phyloP scores from a whole-genome alignment of 2,888 invertebrate genomes.

The Gibbula magus region DNA sequence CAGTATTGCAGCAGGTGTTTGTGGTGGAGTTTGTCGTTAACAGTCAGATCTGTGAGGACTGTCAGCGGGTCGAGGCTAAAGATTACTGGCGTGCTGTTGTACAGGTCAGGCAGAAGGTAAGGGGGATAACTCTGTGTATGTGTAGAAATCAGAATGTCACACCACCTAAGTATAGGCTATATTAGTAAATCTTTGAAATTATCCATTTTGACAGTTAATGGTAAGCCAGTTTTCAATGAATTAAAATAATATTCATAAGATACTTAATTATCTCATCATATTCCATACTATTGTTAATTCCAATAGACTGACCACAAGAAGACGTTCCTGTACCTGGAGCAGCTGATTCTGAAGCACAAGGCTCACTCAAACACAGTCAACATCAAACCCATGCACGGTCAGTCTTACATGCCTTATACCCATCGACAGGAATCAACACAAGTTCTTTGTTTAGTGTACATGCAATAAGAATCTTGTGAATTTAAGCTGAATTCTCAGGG shows the following conservation, averaged over 20 bases:
- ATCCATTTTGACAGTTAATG: no score
- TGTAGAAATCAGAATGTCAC: no score
- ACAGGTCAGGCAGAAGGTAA: conserved; percentile 77
- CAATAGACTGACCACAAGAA: conserved; percentile 91
- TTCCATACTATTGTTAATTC: not conserved
- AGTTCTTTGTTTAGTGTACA: not conserved
- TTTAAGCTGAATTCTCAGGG: no score
- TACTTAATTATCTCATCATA: not conserved
- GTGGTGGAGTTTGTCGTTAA: conserved; percentile 93
- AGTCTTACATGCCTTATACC: conserved; percentile 36
- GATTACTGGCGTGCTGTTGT: conserved; percentile 95
- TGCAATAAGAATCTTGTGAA: no score
- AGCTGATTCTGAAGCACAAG: conserved; percentile 94
- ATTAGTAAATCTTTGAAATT: no score
- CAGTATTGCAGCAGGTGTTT: conserved; percentile 94
- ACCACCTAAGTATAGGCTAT: no score
- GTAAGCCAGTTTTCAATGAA: no score
- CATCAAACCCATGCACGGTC: conserved; percentile 80
- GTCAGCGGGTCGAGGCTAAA: conserved; percentile 96
- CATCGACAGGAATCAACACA: not conserved
- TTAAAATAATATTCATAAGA: not conserved
- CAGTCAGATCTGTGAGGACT: conserved; percentile 97
- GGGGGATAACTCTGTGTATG: no score
- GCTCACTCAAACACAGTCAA: conserved; percentile 81
- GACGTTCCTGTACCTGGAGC: conserved; percentile 97